phyloP scores from a whole-genome alignment of 1,140 invertebrate genomes.

The Drosophila parvula region DNA sequence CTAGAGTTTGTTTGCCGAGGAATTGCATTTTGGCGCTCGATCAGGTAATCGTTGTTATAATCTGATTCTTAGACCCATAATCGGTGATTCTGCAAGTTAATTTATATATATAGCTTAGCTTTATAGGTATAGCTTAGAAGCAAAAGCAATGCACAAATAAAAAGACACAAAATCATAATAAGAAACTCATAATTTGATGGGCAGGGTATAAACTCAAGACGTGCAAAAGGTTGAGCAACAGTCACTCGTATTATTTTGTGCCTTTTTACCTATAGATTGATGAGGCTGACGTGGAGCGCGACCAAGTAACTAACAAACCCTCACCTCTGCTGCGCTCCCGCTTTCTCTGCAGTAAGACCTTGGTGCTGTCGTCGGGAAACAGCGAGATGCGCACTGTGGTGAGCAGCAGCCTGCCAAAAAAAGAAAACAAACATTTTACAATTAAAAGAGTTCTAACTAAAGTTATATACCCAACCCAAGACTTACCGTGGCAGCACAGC shows the following conservation, averaged over 20 bases:
- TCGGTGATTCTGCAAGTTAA: constrained; percentile 84
- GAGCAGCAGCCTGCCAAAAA: constrained; percentile 84
- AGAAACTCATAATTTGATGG: constrained; percentile 22
- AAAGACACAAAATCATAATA: constrained; percentile 72
- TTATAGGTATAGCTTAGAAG: not conserved
- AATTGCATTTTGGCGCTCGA: constrained; percentile 58
- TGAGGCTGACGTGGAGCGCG: constrained; percentile 87
- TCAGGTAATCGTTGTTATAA: constrained; percentile 84
- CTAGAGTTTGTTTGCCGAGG: constrained; percentile 20
- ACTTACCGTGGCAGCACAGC: constrained; percentile 93
- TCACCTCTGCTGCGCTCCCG: constrained; percentile 85
- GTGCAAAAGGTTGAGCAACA: constrained; percentile 28
- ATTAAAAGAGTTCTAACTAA: not conserved
- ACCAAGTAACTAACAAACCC: constrained; percentile 88
- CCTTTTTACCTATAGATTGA: constrained; percentile 87
- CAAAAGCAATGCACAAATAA: constrained; percentile 63
- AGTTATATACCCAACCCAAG: not conserved
- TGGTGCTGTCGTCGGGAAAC: constrained; percentile 85
- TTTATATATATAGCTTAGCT: not conserved
- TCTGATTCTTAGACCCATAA: constrained; percentile 85
- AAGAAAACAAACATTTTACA: not conserved
- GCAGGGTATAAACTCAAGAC: constrained; percentile 9
- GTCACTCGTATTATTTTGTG: constrained; percentile 63
- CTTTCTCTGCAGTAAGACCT: constrained; percentile 85
- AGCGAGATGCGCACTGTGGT: constrained; percentile 84